Evolutionary conservation across 2,888 invertebrate genomes (phyloP).

Genomic region (Agrotis clavis): DNA sequence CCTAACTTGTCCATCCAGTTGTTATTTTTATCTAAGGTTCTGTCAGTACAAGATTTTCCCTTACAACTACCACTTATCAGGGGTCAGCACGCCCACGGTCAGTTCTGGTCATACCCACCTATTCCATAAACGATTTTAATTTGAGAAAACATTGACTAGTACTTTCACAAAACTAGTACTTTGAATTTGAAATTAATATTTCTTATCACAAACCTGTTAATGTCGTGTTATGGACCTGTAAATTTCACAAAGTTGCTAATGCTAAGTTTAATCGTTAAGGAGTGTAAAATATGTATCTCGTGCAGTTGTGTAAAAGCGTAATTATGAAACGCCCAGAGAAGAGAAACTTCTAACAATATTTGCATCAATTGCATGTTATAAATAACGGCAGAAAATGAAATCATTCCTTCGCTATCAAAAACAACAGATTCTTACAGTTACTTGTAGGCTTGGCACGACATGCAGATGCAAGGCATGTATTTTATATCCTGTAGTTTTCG

Average conservation of each 20-base stretch:
- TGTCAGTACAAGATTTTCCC: constrained; percentile 69
- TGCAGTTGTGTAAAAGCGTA: constrained; percentile 37
- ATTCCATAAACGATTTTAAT: constrained; percentile 54
- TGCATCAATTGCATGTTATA: constrained; percentile 15
- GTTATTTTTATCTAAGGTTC: constrained; percentile 63
- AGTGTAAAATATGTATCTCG: constrained; percentile 55
- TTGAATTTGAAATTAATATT: constrained; percentile 45
- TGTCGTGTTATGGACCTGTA: constrained; percentile 35
- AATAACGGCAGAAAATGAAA: constrained; percentile 15
- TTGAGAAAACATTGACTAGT: constrained; percentile 40
- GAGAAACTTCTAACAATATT: constrained; percentile 42
- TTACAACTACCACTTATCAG: constrained; percentile 64
- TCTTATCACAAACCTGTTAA: constrained; percentile 47
- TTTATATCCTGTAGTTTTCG: not conserved
- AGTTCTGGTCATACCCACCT: constrained; percentile 46
- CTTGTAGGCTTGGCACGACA: not conserved
- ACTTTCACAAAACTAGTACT: constrained; percentile 59
- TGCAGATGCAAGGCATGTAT: not conserved
- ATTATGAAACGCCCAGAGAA: constrained; percentile 37
- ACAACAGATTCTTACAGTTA: not conserved
- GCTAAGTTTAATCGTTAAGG: constrained; percentile 25
- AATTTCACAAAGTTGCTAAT: constrained; percentile 46
- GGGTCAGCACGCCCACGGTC: constrained; percentile 59
- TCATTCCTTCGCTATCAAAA: constrained; percentile 10
- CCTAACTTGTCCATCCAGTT: constrained; percentile 61